Percentiles rank a stretch among this genome's conserved stretches.
These are phyloP conservation scores for Psammodynastes pulverulentus DNA, from an alignment of 2,113 vertebrate genomes.

Conservation along the genomic window DNA sequence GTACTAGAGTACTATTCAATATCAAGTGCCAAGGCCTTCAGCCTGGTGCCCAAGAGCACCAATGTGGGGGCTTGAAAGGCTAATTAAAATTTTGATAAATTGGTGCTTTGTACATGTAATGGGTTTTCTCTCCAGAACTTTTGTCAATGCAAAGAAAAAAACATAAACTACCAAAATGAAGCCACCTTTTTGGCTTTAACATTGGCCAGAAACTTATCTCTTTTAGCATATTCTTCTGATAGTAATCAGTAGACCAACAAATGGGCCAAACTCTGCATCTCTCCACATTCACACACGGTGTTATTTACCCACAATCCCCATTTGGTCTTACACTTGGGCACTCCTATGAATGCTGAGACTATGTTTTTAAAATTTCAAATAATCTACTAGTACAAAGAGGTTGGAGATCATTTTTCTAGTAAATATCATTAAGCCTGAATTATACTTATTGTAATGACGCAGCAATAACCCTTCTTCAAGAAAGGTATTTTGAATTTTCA, in stretches of 20 bases:
- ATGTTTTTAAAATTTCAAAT: neutral
- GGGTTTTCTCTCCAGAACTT: neutral
- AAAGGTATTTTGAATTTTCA: neutral
- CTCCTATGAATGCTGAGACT: neutral
- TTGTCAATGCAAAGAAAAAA: neutral
- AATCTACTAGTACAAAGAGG: neutral
- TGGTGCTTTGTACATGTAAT: neutral
- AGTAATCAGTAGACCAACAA: neutral
- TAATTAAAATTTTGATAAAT: neutral
- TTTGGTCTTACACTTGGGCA: neutral
- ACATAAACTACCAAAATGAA: neutral
- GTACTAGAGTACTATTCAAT: neutral
- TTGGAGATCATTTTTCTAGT: neutral
- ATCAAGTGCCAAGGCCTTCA: neutral
- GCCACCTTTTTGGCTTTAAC: neutral
- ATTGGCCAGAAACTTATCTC: neutral
- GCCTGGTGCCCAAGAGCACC: neutral
- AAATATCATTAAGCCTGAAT: neutral
- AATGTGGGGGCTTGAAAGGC: neutral
- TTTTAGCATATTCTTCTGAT: neutral
- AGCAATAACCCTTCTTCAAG: constrained; percentile 14
- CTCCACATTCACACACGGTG: neutral
- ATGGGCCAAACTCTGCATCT: neutral
- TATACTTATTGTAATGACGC: neutral
- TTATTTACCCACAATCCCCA: neutral